A percentile compares a stretch with the other conserved stretches of the same genome.
phyloP scores from a whole-genome alignment of 2,888 invertebrate species.

The Agrilus mali region DNA sequence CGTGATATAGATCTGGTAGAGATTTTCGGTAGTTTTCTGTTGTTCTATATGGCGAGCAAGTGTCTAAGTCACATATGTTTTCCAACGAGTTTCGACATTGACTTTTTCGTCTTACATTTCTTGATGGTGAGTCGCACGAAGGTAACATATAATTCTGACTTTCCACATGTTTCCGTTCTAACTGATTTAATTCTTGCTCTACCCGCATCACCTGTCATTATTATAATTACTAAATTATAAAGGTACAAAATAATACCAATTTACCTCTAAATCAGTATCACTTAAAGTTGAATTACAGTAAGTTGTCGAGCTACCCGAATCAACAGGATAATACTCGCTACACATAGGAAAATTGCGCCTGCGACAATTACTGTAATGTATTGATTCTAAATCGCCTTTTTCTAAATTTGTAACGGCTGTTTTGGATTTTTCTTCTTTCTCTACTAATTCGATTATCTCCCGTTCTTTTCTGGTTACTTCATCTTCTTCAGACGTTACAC shows the following conservation, averaged over 20 bases:
- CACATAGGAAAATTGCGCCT: constrained; percentile 1
- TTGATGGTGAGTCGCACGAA: constrained; percentile 48
- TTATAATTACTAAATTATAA: too few species aligned
- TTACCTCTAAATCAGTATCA: constrained; percentile 30
- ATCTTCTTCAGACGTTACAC: constrained; percentile 67
- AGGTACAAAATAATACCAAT: neutral
- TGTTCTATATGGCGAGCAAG: constrained; percentile 17
- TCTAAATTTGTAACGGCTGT: too few species aligned
- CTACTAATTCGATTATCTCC: constrained; percentile 51
- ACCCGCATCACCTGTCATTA: constrained; percentile 52
- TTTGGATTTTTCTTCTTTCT: constrained; percentile 48
- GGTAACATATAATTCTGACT: constrained; percentile 61
- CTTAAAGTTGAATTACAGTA: constrained; percentile 20
- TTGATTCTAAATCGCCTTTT: too few species aligned
- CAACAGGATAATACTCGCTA: constrained; percentile 12
- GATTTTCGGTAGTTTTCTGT: constrained; percentile 28
- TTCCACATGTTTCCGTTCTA: constrained; percentile 65
- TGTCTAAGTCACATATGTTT: constrained; percentile 26
- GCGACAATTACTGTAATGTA: too few species aligned
- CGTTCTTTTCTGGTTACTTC: constrained; percentile 54
- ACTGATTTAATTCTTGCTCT: constrained; percentile 62
- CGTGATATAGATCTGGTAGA: constrained; percentile 27
- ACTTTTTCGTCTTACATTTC: constrained; percentile 24
- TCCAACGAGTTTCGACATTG: constrained; percentile 26
- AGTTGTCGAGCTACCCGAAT: constrained; percentile 3